Evolutionary conservation across 2,113 vertebrate genomes (phyloP).

Genomic region (Dipodomys ordii): DNA sequence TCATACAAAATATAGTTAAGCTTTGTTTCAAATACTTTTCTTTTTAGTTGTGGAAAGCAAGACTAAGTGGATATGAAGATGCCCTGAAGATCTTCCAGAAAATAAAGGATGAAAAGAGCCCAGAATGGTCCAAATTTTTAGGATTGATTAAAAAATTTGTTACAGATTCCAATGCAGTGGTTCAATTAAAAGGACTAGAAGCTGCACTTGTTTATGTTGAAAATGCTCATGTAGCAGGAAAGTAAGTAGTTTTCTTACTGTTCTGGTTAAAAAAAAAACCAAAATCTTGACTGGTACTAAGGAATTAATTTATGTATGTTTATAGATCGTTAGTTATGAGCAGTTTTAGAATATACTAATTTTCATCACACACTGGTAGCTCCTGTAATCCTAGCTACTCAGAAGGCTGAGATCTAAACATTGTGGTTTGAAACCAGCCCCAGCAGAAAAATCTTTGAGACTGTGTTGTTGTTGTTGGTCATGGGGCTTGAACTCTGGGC

Average conservation of each 20-base stretch:
- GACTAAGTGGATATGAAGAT: conserved; percentile 97
- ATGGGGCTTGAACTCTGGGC: no score
- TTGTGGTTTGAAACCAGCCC: no score
- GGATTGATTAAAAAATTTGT: conserved; percentile 98
- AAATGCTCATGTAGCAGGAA: conserved; percentile 96
- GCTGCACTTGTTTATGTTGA: conserved; percentile 94
- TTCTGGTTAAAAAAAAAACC: neutral
- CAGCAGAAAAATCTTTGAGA: no score
- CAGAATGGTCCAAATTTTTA: conserved; percentile 98
- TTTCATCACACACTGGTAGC: neutral
- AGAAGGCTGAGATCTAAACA: neutral
- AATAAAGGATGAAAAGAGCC: conserved; percentile 97
- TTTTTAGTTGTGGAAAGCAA: conserved; percentile 97
- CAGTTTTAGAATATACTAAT: conserved; percentile 46
- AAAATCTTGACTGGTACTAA: neutral
- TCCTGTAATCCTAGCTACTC: no score
- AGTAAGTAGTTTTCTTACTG: conserved; percentile 90
- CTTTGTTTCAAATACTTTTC: conserved; percentile 68
- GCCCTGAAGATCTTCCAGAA: conserved; percentile 96
- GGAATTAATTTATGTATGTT: conserved; percentile 36
- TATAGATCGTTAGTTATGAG: conserved; percentile 37
- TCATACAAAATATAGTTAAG: conserved; percentile 42
- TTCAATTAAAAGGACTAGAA: conserved; percentile 98
- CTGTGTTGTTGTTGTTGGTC: no score
- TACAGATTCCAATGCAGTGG: conserved; percentile 97